These are phyloP conservation scores for Dendrolimus kikuchii DNA, from an alignment of 1,140 invertebrate species.

Conservation along the genomic window DNA sequence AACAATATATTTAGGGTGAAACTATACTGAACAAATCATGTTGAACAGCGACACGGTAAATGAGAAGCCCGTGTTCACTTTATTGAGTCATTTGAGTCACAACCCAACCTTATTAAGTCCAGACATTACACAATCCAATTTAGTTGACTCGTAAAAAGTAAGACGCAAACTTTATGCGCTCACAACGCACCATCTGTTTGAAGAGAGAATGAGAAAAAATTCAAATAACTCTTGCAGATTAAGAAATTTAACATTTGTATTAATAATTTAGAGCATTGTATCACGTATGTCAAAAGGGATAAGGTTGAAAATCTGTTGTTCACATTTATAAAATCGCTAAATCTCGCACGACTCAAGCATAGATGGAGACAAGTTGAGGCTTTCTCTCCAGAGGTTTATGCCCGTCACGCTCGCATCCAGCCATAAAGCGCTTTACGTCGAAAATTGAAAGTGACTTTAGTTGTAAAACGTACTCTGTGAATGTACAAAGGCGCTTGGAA, in stretches of 20 bases:
- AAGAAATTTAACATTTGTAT: conserved; percentile 16
- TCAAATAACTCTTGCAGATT: conserved; percentile 18
- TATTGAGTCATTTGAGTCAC: too few species aligned
- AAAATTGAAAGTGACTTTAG: conserved; percentile 62
- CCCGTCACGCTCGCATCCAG: conserved; percentile 39
- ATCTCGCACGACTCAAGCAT: conserved; percentile 22
- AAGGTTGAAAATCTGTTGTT: conserved; percentile 12
- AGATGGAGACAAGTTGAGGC: conserved; percentile 31
- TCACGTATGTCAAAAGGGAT: not conserved
- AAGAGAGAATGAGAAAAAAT: conserved; percentile 21
- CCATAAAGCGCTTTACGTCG: conserved; percentile 53
- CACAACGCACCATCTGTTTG: conserved; percentile 29
- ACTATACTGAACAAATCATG: too few species aligned
- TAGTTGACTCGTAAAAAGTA: conserved; percentile 21
- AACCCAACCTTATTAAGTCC: too few species aligned
- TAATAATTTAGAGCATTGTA: conserved; percentile 3
- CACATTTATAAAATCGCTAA: conserved; percentile 18
- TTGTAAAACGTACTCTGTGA: conserved; percentile 36
- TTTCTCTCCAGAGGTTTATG: conserved; percentile 29
- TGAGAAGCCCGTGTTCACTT: too few species aligned
- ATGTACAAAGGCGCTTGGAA: conserved; percentile 29
- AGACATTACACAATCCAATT: conserved; percentile 9
- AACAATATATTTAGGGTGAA: too few species aligned
- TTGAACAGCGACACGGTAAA: too few species aligned
- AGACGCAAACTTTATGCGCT: conserved; percentile 24